Conservation (phyloP, 92 coral and sea anemone species). For the Phenganax subtilis region DNA sequence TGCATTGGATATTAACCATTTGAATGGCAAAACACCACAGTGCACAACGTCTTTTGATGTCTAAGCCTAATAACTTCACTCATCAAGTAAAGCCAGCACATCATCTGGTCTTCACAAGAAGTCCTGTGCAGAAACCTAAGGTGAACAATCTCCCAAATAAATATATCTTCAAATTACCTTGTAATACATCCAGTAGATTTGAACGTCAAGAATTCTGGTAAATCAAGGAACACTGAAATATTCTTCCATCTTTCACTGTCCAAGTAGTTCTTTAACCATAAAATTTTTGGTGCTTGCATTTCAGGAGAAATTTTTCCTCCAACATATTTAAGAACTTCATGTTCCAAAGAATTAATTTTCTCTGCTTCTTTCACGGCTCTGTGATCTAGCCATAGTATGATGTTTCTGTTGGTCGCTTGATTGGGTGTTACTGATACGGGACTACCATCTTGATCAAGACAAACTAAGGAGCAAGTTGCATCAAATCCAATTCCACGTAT, state of each 20-base stretch:
- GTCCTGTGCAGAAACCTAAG: no score
- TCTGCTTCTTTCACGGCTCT: conserved; percentile 80
- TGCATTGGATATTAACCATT: no score
- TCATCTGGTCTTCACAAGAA: no score
- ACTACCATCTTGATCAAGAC: conserved; percentile 54
- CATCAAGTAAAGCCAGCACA: no score
- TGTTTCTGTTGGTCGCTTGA: conserved; percentile 54
- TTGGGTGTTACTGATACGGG: conserved; percentile 66
- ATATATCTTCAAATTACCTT: conserved; percentile 46
- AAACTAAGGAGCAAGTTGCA: conserved; percentile 92
- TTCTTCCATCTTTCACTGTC: conserved; percentile 57
- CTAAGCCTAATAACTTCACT: no score
- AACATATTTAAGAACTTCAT: conserved; percentile 75
- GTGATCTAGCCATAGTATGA: conserved; percentile 93
- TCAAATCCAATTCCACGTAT: conserved; percentile 90
- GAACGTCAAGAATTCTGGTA: conserved; percentile 80
- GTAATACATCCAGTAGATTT: conserved; percentile 64
- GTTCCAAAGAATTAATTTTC: conserved; percentile 56
- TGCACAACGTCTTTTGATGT: no score
- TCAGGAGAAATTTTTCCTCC: conserved; percentile 90
- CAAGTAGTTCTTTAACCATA: conserved; percentile 79
- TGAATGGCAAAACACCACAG: no score
- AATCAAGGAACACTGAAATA: conserved; percentile 65
- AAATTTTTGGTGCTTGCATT: conserved; percentile 87
- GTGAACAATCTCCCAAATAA: neutral